Base-by-base conservation (phyloP, 2,113 vertebrate species). In the Xerus inauris region DNA sequence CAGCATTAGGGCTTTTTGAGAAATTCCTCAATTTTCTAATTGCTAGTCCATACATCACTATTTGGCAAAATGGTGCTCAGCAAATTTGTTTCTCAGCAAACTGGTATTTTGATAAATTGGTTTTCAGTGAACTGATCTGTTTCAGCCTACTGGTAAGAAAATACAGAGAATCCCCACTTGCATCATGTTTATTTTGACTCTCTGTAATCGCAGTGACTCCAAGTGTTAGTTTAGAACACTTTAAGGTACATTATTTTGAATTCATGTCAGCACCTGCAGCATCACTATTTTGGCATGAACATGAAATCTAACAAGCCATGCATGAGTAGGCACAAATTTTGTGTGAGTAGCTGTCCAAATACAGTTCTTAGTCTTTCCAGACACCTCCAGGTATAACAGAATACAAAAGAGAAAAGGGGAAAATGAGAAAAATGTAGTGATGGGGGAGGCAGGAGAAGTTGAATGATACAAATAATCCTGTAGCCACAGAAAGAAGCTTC, bases 21-120 rank as follows among this genome's bases (percentile, higher is more conserved):
- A 83, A 94, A 94, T 71, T 86, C 88, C 12, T 95, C 59, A 83
- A 77, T 96, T 73, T 89, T 42, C 73, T 97, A 89, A 96, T 93
- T 95, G 75, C 87, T 64, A 42, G 64, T 76, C 82, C 81, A 93
- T 92, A 87, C 95, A 89, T 94, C 67, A 89, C 35, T 88, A 28
- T 81, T 80, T 93, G 71, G 40, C 28, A 76, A 94, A 49, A 35
- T 45, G 38, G 54, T 82, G 17, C 57, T 94, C 73, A 96, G 57
- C 72, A 96, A 79, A 89, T 69, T 84, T 40, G 12, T 35, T 59
- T 85, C 95, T 85, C 35, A 82, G 54, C 54, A 94, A 96, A 79
- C 67, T 77, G 49, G 92, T 86, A 62, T 88, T 96, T 73, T 96
- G 42, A 80, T 82, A 89, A 96, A 91, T 85, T 91, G 67, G 30